Percentiles rank a stretch among this genome's conserved stretches.
phyloP scores from a whole-genome alignment of 2,888 invertebrate species.

The Macrophya annulata region DNA sequence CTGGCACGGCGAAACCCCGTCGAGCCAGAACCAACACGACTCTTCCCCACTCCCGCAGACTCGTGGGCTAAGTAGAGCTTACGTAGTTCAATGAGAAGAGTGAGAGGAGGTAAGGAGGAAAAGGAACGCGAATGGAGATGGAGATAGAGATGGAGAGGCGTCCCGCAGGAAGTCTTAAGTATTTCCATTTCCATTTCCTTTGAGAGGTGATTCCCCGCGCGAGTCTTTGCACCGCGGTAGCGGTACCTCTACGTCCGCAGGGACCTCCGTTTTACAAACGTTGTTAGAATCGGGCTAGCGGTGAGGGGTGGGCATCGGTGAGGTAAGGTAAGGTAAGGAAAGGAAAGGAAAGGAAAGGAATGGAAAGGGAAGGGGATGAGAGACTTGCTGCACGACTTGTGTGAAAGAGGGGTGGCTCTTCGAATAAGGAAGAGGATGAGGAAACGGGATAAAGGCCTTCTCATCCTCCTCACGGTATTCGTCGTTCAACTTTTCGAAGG shows the following conservation, averaged over 20 bases:
- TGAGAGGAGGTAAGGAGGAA: constrained; percentile 29
- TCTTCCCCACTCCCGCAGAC: constrained; percentile 50
- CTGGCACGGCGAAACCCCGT: constrained; percentile 75
- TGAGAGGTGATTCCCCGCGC: constrained; percentile 53
- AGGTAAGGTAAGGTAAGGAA: neutral
- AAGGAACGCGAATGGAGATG: constrained; percentile 28
- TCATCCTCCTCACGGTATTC: constrained; percentile 1
- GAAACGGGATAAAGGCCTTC: constrained; percentile 48
- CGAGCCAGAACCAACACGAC: constrained; percentile 78
- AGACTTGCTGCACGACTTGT: constrained; percentile 3
- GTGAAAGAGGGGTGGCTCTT: constrained; percentile 33
- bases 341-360: too few species aligned
- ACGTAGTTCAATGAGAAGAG: constrained; percentile 69
- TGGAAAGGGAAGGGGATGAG: neutral
- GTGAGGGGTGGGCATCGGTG: neutral
- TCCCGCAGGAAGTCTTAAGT: constrained; percentile 59
- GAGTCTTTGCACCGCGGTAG: constrained; percentile 36
- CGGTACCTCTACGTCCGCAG: constrained; percentile 31
- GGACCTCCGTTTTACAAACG: constrained; percentile 53
- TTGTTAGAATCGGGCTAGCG: constrained; percentile 22
- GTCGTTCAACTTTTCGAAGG: constrained; percentile 36
- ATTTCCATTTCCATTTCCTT: constrained; percentile 60
- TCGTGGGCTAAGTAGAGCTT: constrained; percentile 71
- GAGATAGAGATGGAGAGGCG: constrained; percentile 50
- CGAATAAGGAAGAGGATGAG: constrained; percentile 37